Base-by-base conservation (phyloP, 2,113 vertebrate species). In the Tragelaphus imberbis region DNA sequence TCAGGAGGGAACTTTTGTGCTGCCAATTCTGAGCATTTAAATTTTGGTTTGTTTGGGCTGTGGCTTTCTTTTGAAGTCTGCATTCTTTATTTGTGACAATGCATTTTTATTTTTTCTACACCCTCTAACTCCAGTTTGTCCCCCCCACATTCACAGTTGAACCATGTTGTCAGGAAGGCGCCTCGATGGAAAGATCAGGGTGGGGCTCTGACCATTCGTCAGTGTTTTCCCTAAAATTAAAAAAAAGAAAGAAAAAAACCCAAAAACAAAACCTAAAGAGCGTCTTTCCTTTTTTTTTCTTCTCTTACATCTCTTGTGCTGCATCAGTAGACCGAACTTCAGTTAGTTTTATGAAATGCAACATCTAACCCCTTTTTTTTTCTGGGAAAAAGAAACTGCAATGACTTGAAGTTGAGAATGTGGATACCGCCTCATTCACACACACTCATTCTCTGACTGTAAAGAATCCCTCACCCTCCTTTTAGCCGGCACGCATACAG, bases 401-500 rank as follows among this genome's bases (percentile, higher is more conserved):
- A 98, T 98, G 99, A 99, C 98, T 99, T 98, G 98, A 99, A 99
- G 99, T 98, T 98, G 99, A 99, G 99, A 99, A 99, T 99, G 99
- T 99, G 98, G 99, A 99, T 95, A 99, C 99, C 99, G 98, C 98
- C 98, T 99, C 99, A 99, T 98, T 99, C 99, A 99, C 98, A 99
- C 99, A 99, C 99, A 99, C 98, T 99, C 99, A 99, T 98, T 99
- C 99, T 98, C 97, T 97, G 98, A 98, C 98, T 98, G 98, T 98
- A 98, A 98, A 88, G 94, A 97, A 98, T 97, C 98, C 98, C 97
- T 97, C 98, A 98, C 98, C 97, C 97, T 98, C 98, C 98, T 95
- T 84, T 96, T 71, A 96, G 47, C 97, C 91, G 61, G 85, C 96
- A 98, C 98, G 84, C 87, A 53, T 49, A 98, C 98, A 93, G 98